A percentile compares a stretch with the other conserved stretches of the same genome.
phyloP scores from a whole-genome alignment of 2,888 invertebrate genomes.

The Lepidonotus clava region DNA sequence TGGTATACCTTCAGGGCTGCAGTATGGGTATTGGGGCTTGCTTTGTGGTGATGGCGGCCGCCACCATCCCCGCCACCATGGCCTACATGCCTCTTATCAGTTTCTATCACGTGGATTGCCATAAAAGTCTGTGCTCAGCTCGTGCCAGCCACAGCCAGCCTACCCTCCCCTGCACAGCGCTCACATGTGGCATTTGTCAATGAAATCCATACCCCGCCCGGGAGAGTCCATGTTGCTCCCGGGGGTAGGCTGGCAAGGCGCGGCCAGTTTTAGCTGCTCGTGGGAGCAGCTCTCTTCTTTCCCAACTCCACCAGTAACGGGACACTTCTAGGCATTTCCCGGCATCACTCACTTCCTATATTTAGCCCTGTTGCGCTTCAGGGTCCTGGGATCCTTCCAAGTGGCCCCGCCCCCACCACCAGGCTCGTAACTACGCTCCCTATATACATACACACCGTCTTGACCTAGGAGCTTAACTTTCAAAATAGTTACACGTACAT shows the following conservation, averaged over 20 bases:
- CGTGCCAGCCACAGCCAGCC: constrained; percentile 19
- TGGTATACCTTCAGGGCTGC: not conserved
- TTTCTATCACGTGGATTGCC: constrained; percentile 36
- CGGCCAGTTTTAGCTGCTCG: constrained; percentile 30
- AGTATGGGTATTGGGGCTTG: constrained; percentile 20
- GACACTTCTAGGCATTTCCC: constrained; percentile 44
- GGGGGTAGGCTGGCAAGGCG: not conserved
- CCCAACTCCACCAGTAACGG: constrained; percentile 4
- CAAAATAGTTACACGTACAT: no score
- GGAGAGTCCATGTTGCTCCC: not conserved
- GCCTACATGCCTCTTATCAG: constrained; percentile 32
- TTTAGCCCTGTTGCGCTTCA: not conserved
- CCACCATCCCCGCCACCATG: not conserved
- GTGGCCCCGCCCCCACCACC: not conserved
- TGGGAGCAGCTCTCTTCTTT: not conserved
- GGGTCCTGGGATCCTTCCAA: constrained; percentile 1
- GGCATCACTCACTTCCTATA: constrained; percentile 6
- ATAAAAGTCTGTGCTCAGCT: constrained; percentile 33
- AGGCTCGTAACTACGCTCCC: not conserved
- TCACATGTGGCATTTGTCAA: constrained; percentile 46
- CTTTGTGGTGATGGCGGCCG: not conserved
- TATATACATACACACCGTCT: not conserved
- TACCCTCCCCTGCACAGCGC: not conserved
- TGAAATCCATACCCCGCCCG: constrained; percentile 25
- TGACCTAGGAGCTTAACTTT: no score